Base-by-base conservation (phyloP, 2,888 invertebrate species). In the Pandemis corylana region DNA sequence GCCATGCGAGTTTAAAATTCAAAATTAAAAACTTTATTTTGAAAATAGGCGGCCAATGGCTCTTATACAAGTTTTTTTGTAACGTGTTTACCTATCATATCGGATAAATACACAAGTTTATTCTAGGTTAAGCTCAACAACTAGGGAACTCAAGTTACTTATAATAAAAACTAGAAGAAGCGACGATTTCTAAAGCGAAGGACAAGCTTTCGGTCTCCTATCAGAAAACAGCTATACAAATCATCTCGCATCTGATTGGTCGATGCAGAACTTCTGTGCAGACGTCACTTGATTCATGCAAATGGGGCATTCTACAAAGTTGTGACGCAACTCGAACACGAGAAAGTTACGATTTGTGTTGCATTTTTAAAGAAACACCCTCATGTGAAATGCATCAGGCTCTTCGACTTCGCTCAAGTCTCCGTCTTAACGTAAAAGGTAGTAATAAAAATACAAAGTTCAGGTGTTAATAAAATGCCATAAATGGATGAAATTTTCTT, bases 241-340 rank as follows among this genome's bases (percentile, higher is more conserved):
- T 68, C 65, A 68, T 44, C 59, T 44, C 13, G 1, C 9, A 15
- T 68, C 15, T 59, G 59, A 71, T 59, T 49, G 63, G 51, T 10
- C n/a, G 15, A 53, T 53, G 49, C 62, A 62, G 7, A 72, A 72
- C 62, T 68, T 53, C 53, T 44, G 42, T 72, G 15, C 53, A 36
- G 46, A 67, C 44, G 20, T 51, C 62, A 20, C 42, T 49, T 10
- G 59, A 59, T 59, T 49, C 46, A 68, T 68, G 67, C 51, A 62
- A 72, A 72, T 72, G 61, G 46, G 64, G n/a, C 67, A 20, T 64
- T 46, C 49, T 20, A 13, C 46, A 15, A 46, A 46, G 15, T 61
- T 42, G n/a, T 36, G 44, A 53, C 41, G 36, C n/a, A 28, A 65
- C 13, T 56, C 5, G 44, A n/a, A 56, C 53, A 28, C 9, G 51